These are phyloP conservation scores for Thamnaconus septentrionalis DNA, from an alignment of 2,113 vertebrate species.

Conservation along the genomic window DNA sequence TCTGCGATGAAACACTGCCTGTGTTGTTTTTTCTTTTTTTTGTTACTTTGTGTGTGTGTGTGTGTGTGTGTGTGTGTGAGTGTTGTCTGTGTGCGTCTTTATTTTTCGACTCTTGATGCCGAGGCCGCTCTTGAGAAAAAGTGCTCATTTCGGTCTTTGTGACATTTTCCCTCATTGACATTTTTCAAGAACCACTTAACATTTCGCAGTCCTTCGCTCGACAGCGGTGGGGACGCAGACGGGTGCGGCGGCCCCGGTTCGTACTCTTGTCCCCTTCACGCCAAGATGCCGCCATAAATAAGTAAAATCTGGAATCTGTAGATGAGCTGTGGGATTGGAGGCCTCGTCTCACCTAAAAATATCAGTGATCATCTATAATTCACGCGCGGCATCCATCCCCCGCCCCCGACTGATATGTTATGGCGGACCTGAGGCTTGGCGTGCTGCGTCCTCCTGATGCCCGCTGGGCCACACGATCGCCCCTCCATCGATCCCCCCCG, in stretches of 20 bases:
- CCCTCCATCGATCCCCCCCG: slow-evolving; percentile 82
- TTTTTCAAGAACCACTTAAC: slow-evolving; percentile 68
- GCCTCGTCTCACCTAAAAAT: slow-evolving; percentile 82
- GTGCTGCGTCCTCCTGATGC: slow-evolving; percentile 58
- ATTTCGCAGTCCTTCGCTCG: slow-evolving; percentile 48
- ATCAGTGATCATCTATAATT: slow-evolving; percentile 87
- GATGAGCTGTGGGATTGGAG: slow-evolving; percentile 79
- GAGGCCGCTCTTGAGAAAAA: slow-evolving; percentile 41
- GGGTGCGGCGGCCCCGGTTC: slow-evolving; percentile 26
- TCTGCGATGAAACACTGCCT: no score
- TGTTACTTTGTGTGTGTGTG: no score
- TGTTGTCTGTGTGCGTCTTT: not conserved
- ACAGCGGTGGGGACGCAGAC: slow-evolving; percentile 34
- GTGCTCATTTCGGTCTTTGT: slow-evolving; percentile 35
- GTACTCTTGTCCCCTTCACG: slow-evolving; percentile 55
- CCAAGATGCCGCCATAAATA: slow-evolving; percentile 72
- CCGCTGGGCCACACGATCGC: slow-evolving; percentile 79
- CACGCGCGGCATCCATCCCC: slow-evolving; percentile 80
- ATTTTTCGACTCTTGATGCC: not conserved
- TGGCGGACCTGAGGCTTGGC: slow-evolving; percentile 76
- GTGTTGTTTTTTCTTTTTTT: no score
- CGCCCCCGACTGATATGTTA: slow-evolving; percentile 80
- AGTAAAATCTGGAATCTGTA: slow-evolving; percentile 69
- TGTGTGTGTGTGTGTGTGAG: no score
- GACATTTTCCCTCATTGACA: slow-evolving; percentile 73